Percentiles rank a stretch among this genome's conserved stretches.
Evolutionary conservation across 2,113 vertebrate genomes (phyloP).

Genomic region (Dasyprocta punctata): DNA sequence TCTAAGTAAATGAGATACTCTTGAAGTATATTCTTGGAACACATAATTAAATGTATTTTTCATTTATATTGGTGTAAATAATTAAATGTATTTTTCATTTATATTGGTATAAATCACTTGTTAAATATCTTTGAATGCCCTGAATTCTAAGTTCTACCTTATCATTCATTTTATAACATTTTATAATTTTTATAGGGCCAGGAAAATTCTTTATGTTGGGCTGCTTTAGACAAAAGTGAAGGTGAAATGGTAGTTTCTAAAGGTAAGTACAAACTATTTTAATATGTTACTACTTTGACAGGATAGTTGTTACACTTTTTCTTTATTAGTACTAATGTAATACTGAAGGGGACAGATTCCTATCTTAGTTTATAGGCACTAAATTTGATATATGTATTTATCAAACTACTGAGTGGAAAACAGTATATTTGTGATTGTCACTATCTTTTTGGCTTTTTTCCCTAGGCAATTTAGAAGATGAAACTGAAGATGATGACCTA

Average conservation of each 20-base stretch:
- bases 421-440: conserved; percentile 22
- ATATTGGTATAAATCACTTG: conserved; percentile 1
- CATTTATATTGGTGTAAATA: conserved; percentile 10
- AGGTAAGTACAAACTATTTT: conserved; percentile 84
- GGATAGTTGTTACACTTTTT: not conserved
- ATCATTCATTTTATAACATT: conserved; percentile 62
- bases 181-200: conserved; percentile 83
- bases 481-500: conserved; percentile 96
- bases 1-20: conserved; percentile 35
- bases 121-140: not conserved
- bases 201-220: conserved; percentile 88
- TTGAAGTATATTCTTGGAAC: not conserved
- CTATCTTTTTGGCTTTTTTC: conserved; percentile 61
- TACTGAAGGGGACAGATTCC: not conserved
- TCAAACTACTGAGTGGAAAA: not conserved
- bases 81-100: not conserved
- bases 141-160: not conserved
- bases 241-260: conserved; percentile 80
- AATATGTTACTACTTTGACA: conserved; percentile 10
- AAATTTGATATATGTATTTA: not conserved
- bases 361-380: not conserved
- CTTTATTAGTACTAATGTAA: not conserved
- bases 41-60: conserved; percentile 9
- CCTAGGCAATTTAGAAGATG: conserved; percentile 88
- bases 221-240: conserved; percentile 89